Conservation (phyloP, 64 coral and sea anemone genomes). For the Acropora yongei region DNA sequence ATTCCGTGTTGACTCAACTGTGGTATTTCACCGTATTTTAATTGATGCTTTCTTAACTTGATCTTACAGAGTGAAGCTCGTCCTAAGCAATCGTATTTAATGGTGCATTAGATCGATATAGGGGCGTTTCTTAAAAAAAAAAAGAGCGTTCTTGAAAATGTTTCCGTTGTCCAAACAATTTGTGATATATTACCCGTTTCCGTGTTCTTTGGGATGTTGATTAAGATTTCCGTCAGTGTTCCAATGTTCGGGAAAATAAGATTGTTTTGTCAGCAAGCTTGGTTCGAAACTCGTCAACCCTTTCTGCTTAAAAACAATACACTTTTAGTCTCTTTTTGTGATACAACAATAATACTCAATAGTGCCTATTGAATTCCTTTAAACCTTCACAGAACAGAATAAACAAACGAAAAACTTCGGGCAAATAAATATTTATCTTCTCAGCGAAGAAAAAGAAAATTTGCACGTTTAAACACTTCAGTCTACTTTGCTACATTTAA, state of each 20-base stretch:
- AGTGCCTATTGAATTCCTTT: not conserved
- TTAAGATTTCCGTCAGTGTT: not conserved
- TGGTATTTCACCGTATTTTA: too few relatives aligned
- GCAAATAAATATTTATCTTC: not conserved
- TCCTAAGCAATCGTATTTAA: too few relatives aligned
- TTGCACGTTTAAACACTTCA: not conserved
- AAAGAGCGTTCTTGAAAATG: too few relatives aligned
- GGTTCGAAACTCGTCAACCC: slow-evolving; percentile 16
- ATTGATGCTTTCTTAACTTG: too few relatives aligned
- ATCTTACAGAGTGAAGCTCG: too few relatives aligned
- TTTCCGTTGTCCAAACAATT: not conserved
- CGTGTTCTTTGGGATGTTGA: not conserved
- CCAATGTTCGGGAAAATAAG: not conserved
- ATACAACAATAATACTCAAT: slow-evolving; percentile 7
- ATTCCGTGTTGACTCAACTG: too few relatives aligned
- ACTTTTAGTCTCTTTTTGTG: not conserved
- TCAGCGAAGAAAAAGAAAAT: not conserved
- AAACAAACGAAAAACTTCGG: not conserved
- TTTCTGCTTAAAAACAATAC: slow-evolving; percentile 13
- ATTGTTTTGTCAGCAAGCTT: not conserved
- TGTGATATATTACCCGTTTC: not conserved
- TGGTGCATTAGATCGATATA: too few relatives aligned
- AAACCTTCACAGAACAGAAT: not conserved
- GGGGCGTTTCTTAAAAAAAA: too few relatives aligned
- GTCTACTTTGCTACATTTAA: not conserved